Evolutionary conservation across 2,797 vertebrate species (phyloP), one percentile per base, ranked within the genome.

Genomic region (Eospalax fontanierii): DNA sequence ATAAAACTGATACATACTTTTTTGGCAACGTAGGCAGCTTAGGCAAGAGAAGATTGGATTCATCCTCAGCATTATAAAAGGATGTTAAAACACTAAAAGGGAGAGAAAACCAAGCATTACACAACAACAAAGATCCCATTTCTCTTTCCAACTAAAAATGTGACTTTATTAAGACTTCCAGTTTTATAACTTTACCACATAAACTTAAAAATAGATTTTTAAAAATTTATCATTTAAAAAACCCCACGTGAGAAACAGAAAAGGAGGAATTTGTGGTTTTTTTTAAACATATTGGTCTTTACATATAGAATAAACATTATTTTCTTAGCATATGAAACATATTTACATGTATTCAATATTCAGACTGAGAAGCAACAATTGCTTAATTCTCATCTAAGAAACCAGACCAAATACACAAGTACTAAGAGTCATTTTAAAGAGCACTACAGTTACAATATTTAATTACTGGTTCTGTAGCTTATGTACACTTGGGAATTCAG

Each of bases 11-110:
- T 28, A 79, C 96, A 98, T 98, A 99, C 99, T 99, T 99, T 98
- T 99, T 99, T 35, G 99, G 99, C 93, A 99, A 98, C 0, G 99
- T 98, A 30, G 99, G 99, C 83, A 99, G 96, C 97, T 99, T 99
- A 65, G 99, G 99, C 84, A 99, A 98, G 91, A 99, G 99, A 71
- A 99, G 98, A 93, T 99, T 99, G 78, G 99, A 99, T 97, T 99
- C 99, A 95, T 99, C 99, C 92, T 99, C 99, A 21, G 99, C 99
- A 95, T 99, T 99, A 97, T 99, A 99, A 98, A 99, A 99, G 3
- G 99, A 99, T 80, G 98, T 99, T n/a, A 99, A 98, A 89, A 98
- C 98, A 98, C 99, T 99, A 97, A 87, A 98, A 85, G 97, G 4
- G 98, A 66, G 97, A 2, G 98, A 46, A 92, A 89, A 43, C 46